Evolutionary conservation across 1,140 invertebrate species (phyloP).

Genomic region (Procambarus clarkii): DNA sequence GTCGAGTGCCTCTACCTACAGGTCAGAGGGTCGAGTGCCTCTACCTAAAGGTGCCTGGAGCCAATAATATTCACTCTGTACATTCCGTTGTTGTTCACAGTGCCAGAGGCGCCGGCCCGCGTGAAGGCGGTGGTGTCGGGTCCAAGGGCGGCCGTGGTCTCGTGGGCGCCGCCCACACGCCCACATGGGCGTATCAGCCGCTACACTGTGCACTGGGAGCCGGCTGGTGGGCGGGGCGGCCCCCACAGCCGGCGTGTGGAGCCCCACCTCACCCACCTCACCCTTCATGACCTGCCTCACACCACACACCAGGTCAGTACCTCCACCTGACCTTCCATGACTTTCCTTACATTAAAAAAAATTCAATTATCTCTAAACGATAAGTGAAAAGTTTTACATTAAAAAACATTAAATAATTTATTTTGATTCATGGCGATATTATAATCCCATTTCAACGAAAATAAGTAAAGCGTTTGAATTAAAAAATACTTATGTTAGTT

Average conservation of each 20-base stretch:
- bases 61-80: neutral
- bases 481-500: no score
- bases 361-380: no score
- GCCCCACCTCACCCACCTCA: constrained; percentile 45
- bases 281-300: constrained; percentile 16
- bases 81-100: constrained; percentile 70
- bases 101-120: constrained; percentile 76
- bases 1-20: no score
- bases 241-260: constrained; percentile 28
- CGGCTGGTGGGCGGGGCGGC: constrained; percentile 1
- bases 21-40: no score
- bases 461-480: no score
- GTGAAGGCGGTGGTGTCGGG: constrained; percentile 77
- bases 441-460: no score
- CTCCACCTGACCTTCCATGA: constrained; percentile 5
- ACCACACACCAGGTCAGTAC: constrained; percentile 29
- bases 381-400: neutral
- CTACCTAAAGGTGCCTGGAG: no score
- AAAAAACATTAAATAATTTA: neutral
- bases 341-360: no score
- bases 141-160: constrained; percentile 75
- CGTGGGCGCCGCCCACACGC: constrained; percentile 76
- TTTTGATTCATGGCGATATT: no score
- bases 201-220: constrained; percentile 75
- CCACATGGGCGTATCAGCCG: constrained; percentile 77